These are phyloP conservation scores for Gadus chalcogrammus DNA, from an alignment of 2,113 vertebrate species.

Conservation along the genomic window DNA sequence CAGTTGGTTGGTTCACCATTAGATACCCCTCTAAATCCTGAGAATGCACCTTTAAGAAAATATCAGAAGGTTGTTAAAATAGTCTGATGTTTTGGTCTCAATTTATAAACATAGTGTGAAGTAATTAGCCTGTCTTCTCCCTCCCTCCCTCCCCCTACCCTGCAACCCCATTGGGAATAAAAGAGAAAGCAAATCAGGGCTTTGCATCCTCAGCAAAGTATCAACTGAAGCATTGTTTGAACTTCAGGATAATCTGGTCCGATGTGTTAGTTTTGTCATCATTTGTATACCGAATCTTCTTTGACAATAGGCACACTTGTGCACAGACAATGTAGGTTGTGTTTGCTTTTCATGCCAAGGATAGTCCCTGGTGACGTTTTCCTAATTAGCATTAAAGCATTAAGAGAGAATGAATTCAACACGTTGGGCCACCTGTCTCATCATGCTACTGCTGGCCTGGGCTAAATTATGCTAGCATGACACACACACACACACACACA, in stretches of 20 bases:
- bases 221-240: conserved; percentile 12
- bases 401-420: background rate
- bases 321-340: background rate
- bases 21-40: too few species aligned
- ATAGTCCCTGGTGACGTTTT: too few species aligned
- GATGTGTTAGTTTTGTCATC: background rate
- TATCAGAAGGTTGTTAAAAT: conserved; percentile 23
- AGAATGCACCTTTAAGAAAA: background rate
- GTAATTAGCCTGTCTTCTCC: conserved; percentile 21
- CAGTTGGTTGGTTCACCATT: too few species aligned
- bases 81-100: conserved; percentile 23
- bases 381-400: background rate
- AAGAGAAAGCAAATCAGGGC: conserved; percentile 21
- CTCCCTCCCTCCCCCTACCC: too few species aligned
- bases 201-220: conserved; percentile 22
- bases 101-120: conserved; percentile 14
- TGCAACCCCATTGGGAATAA: too few species aligned
- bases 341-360: too few species aligned
- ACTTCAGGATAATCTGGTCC: background rate
- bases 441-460: background rate
- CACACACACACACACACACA: too few species aligned
- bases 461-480: too few species aligned
- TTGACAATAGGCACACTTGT: background rate
- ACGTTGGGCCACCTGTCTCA: background rate
- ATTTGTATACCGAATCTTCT: background rate